phyloP scores from a whole-genome alignment of 2,888 invertebrate genomes.

The Campoplex capitator region DNA sequence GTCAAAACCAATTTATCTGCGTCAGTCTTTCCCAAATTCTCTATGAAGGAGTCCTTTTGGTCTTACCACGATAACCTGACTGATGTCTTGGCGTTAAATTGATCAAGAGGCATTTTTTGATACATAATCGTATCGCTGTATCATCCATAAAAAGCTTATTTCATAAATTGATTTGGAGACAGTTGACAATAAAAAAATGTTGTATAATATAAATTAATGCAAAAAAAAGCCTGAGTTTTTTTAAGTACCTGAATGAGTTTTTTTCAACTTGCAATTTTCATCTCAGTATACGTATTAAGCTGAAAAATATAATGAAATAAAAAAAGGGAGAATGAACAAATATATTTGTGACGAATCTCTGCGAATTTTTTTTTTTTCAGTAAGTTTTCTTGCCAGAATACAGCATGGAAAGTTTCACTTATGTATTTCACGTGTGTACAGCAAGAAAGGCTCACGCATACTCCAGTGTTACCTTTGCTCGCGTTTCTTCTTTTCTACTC shows the following conservation, averaged over 20 bases:
- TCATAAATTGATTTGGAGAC: not conserved
- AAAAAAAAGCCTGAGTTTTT: not conserved
- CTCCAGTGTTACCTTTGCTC: conserved; percentile 29
- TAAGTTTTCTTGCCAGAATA: not conserved
- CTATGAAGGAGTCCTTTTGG: not conserved
- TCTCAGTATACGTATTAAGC: not conserved
- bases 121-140: not conserved
- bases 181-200: not conserved
- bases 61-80: not conserved
- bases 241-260: no score
- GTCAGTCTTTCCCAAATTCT: not conserved
- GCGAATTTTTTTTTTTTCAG: not conserved
- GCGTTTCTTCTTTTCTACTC: conserved; percentile 35
- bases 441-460: not conserved
- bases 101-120: conserved; percentile 2
- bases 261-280: not conserved
- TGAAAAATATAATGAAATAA: not conserved
- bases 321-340: not conserved
- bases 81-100: not conserved
- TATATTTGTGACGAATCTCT: not conserved
- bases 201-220: not conserved
- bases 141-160: not conserved
- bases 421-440: not conserved
- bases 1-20: not conserved
- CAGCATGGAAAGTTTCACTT: not conserved